A percentile compares a stretch with the other conserved stretches of the same genome.
Evolutionary conservation across 2,113 vertebrate species (phyloP).

Genomic region (Dunckerocampus dactyliophorus): DNA sequence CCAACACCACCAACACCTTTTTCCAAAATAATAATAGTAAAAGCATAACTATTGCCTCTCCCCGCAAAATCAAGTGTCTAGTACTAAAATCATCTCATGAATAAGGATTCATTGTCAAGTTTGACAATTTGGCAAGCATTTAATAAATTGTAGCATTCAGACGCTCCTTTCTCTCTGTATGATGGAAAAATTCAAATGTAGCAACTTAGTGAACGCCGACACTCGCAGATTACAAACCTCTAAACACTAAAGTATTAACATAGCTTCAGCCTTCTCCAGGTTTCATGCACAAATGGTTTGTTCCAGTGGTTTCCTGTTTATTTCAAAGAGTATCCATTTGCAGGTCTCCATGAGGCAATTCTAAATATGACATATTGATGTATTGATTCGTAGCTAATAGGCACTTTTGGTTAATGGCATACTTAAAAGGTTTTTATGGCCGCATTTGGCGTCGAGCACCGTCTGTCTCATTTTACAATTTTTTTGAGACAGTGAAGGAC

Average conservation of each 20-base stretch:
- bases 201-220: background rate
- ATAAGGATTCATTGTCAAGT: too few relatives aligned
- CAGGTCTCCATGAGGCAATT: background rate
- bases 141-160: background rate
- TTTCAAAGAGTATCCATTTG: conserved; percentile 6
- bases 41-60: too few relatives aligned
- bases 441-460: conserved; percentile 4
- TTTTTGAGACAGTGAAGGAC: background rate
- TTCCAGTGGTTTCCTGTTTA: conserved; percentile 12
- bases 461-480: background rate
- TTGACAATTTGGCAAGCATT: too few relatives aligned
- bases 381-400: conserved; percentile 34
- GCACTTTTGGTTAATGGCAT: conserved; percentile 33
- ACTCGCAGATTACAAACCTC: background rate
- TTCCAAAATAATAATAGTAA: too few relatives aligned
- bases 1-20: too few relatives aligned
- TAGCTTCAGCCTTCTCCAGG: background rate
- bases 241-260: background rate
- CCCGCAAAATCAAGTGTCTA: too few relatives aligned
- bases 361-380: background rate
- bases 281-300: background rate
- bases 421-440: conserved; percentile 29
- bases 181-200: too few relatives aligned
- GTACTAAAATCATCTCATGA: too few relatives aligned
- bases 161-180: too few relatives aligned